Percentiles rank a stretch among this genome's conserved stretches.
Conservation (phyloP, 2,113 vertebrate species). For the Thymallus thymallus region DNA sequence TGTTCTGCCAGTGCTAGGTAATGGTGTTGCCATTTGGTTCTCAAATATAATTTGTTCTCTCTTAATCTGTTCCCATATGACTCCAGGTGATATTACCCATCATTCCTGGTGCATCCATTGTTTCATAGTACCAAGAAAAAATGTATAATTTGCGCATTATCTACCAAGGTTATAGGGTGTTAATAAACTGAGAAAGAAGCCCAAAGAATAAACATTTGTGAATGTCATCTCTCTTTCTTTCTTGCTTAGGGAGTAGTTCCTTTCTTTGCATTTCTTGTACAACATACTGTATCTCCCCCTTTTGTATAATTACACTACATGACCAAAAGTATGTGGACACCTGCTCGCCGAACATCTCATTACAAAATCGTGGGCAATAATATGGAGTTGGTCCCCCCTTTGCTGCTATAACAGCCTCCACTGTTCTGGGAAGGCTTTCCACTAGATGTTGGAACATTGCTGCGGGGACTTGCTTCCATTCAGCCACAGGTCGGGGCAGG, state of each 20-base stretch:
- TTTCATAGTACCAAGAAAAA: not conserved
- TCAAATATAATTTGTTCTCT: too few relatives aligned
- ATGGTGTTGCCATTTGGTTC: not conserved
- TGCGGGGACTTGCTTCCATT: too few relatives aligned
- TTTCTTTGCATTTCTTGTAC: conserved; percentile 31
- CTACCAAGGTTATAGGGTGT: not conserved
- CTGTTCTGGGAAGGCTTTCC: too few relatives aligned
- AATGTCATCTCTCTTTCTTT: too few relatives aligned
- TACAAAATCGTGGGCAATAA: too few relatives aligned
- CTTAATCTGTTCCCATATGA: not conserved
- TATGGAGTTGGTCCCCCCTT: too few relatives aligned
- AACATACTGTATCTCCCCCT: conserved; percentile 20
- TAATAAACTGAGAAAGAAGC: conserved; percentile 2
- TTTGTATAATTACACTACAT: not conserved
- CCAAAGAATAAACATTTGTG: conserved; percentile 31
- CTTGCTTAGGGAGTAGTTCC: conserved; percentile 6
- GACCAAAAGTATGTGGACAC: too few relatives aligned
- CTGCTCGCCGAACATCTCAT: too few relatives aligned
- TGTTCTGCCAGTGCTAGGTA: not conserved
- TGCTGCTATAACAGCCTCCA: too few relatives aligned
- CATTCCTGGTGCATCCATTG: not conserved
- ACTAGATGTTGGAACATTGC: too few relatives aligned
- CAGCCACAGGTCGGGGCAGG: too few relatives aligned
- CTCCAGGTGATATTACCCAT: not conserved
- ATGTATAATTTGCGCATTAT: too few relatives aligned